Base-by-base conservation (phyloP, 1,140 invertebrate genomes). In the Trichoplusia ni region DNA sequence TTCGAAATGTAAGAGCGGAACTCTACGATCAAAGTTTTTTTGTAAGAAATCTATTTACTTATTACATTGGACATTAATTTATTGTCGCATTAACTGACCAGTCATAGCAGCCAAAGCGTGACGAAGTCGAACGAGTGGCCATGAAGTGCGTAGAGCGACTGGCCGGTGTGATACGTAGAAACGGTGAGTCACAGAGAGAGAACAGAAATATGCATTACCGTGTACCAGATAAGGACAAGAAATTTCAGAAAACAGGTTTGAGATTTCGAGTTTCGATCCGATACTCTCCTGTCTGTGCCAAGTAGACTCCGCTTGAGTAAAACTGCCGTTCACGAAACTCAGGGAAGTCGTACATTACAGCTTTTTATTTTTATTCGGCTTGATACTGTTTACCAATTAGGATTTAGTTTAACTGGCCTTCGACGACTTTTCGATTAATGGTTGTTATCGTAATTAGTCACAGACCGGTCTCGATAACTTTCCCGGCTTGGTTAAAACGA, bases 241-340 rank as follows among this genome's bases (percentile, higher is more conserved):
- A 56, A 78, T 71, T 42, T 68, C 69, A 79, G 73, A 81, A 84
- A 90, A 88, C 88, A 82, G 82, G 85, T 90, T 89, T 79, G 70
- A 82, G 79, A 88, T 90, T 90, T 90, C 86, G 88, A 90, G 85
- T 88, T 88, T 87, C 82, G 85, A 89, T 84, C 80, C 85, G 84
- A 90, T 89, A 90, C 82, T 83, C 86, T 87, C 86, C 81, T 84
- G 84, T 87, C 82, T 86, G 74, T 82, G 76, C 81, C 77, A 80
- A 86, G 80, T 80, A 72, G 66, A 85, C 76, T 76, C 75, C 73
- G 81, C 77, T 81, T 75, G 73, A 86, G 77, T 81, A 77, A 81
- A 81, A 67, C 71, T 79, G 71, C 62, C 75, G 77, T 79, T 77
- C 69, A 65, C 58, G 53, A 76, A 67, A 77, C 44, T 66, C 51